Percentiles rank a stretch among this genome's conserved stretches.
Conservation (phyloP, 2,113 vertebrate genomes). For the Albula glossodonta region DNA sequence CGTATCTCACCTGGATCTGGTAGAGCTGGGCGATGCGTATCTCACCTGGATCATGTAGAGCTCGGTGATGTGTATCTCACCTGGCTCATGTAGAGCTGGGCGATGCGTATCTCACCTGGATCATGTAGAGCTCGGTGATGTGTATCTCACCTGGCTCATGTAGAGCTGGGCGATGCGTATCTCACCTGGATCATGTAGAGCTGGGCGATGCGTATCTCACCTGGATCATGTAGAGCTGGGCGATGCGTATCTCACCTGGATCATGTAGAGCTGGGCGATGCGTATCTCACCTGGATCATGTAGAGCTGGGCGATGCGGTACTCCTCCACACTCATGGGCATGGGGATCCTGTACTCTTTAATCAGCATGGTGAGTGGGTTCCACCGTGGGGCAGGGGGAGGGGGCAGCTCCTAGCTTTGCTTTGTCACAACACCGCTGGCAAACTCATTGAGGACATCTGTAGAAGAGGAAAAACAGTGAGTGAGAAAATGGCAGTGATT, state of each 20-base stretch:
- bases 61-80: neutral
- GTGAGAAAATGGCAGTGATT: neutral
- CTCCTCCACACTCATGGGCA: slow-evolving; percentile 96
- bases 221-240: neutral
- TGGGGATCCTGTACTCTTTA: slow-evolving; percentile 95
- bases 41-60: neutral
- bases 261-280: slow-evolving; percentile 98
- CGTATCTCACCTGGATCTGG: slow-evolving; percentile 90
- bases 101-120: slow-evolving; percentile 77
- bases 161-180: slow-evolving; percentile 89
- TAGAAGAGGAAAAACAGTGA: slow-evolving; percentile 33
- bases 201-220: neutral
- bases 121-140: slow-evolving; percentile 98
- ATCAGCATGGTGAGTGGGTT: slow-evolving; percentile 87
- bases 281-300: slow-evolving; percentile 47
- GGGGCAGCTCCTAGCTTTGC: slow-evolving; percentile 58
- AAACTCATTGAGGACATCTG: slow-evolving; percentile 67
- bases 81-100: neutral
- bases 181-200: neutral
- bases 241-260: slow-evolving; percentile 77
- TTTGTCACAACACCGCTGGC: slow-evolving; percentile 60
- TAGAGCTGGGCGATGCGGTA: slow-evolving; percentile 95
- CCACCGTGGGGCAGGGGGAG: slow-evolving; percentile 42
- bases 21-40: slow-evolving; percentile 76
- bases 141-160: slow-evolving; percentile 46